Evolutionary conservation across 2,888 invertebrate genomes (phyloP), one percentile per base, ranked within the genome.

Genomic region (Drosophila pullipes): DNA sequence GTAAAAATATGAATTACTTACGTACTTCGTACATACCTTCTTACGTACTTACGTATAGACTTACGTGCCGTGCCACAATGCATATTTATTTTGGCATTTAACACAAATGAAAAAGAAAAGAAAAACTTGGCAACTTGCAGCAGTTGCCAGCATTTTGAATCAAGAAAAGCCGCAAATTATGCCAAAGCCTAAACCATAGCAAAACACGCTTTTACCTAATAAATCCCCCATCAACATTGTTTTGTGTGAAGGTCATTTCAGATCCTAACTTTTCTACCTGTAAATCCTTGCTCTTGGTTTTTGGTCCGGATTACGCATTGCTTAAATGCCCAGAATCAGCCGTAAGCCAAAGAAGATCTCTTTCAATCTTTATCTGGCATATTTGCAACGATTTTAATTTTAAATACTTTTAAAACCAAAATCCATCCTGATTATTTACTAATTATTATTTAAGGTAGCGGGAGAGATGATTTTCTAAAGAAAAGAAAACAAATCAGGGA

Each of bases 1-100:
- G 90, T 85, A 85, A 90, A 90, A 85, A 85, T 86, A 86, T 81
- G 86, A 88, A 83, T 90, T 85, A 83, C 85, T 87, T 75, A 70
- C 69, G 69, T 49, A 76, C 53, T 64, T 16, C 41, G 37, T 39
- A 53, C 41, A 44, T 35, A 47, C 58, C 30, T 31, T 44, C 44
- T 13, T 68, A 58, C 41, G 31, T 47, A 57, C 60, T 50, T 57
- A 53, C 59, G 57, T 53, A 62, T 47, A 16, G 16, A 25, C 55
- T 70, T 65, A 80, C 50, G 64, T 63, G 53, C 54, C 18, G 22
- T 5, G 13, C n/a, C 47, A 58, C 68, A 74, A 67, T 77, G 61
- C 69, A 69, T 82, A 85, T 81, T 82, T 82, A 82, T 80, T 79
- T 78, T 55, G 64, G 62, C 70, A 69, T 81, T 78, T 79, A 74